A percentile compares a stretch with the other conserved stretches of the same genome.
phyloP scores from a whole-genome alignment of 2,888 invertebrate species.

The Fissipunctia ypsillon region DNA sequence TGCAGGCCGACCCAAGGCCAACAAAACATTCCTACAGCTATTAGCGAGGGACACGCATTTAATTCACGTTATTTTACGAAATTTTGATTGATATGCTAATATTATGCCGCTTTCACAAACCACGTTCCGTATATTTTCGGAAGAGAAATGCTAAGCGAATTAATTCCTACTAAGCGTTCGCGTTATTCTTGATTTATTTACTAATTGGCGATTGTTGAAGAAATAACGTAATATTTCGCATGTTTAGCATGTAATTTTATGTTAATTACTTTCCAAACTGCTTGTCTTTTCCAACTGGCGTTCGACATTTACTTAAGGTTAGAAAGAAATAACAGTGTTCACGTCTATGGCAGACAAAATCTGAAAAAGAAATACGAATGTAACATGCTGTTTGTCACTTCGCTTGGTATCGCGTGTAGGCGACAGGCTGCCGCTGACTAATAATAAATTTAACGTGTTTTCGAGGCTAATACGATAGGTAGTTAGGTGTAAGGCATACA shows the following conservation, averaged over 20 bases:
- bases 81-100: conserved; percentile 64
- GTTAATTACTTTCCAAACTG: conserved; percentile 35
- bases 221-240: conserved; percentile 29
- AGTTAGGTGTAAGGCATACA: conserved; percentile 16
- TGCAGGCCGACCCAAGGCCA: conserved; percentile 66
- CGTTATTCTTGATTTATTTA: conserved; percentile 56
- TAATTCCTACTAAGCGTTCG: conserved; percentile 47
- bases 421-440: conserved; percentile 38
- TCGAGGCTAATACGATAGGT: conserved; percentile 38
- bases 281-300: neutral
- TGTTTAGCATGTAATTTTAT: conserved; percentile 8
- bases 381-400: conserved; percentile 20
- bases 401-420: conserved; percentile 45
- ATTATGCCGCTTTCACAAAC: conserved; percentile 42
- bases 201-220: conserved; percentile 49
- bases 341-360: conserved; percentile 3
- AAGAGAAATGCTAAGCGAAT: conserved; percentile 40
- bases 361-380: conserved; percentile 35
- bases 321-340: neutral
- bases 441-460: conserved; percentile 60
- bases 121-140: conserved; percentile 38
- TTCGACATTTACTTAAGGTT: conserved; percentile 6
- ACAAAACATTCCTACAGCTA: conserved; percentile 56
- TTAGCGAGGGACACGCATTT: conserved; percentile 63
- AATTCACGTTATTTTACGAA: conserved; percentile 60